Evolutionary conservation across 2,797 vertebrate genomes (phyloP), one percentile per base, ranked within the genome.

Genomic region (Erithacus rubecula): DNA sequence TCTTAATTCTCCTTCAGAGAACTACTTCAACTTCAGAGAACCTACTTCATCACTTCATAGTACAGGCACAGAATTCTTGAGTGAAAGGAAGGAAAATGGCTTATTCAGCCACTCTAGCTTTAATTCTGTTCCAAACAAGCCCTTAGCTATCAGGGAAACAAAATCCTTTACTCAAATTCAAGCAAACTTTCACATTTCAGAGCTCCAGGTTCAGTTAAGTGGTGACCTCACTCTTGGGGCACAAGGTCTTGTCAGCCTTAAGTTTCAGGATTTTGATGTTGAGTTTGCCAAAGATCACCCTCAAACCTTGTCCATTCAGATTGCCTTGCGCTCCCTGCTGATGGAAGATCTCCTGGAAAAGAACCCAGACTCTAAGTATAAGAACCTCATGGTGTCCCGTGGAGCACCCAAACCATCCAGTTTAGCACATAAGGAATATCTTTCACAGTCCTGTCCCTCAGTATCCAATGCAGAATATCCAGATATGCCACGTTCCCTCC

Each of bases 311-410:
- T 98, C 98, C n/a, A 95, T 99, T 49, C 99, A 99, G 97, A 98
- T 99, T 68, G 98, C 98, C 62, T 97, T 99, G 85, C 98, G 98
- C 15, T 99, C 99, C 5, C 97, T 99, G 81, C 98, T 99, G 12
- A 99, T 99, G 99, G 99, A 99, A 92, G 99, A 99, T 93, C 98
- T 99, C 32, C 71, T 99, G 93, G 99, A 99, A 67, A 99, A 98
- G 76, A 99, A 99, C 58, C 98, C 99, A 1, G 98, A 99, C 64
- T 99, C 99, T 0, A 98, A 99, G 90, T 98, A 99, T 71, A 99
- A 99, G 96, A 98, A 99, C 90, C 97, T 99, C 70, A 99, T 99
- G 98, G 98, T 99, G 56, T 99, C 99, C 37, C 98, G 98, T 20
- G 99, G 99, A 47, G 99, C 99, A 36, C 99, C 99, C 49, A 99